A percentile compares a stretch with the other conserved stretches of the same genome.
These are phyloP conservation scores for Hiodon tergisus DNA, from an alignment of 2,113 vertebrate species.

Conservation along the genomic window DNA sequence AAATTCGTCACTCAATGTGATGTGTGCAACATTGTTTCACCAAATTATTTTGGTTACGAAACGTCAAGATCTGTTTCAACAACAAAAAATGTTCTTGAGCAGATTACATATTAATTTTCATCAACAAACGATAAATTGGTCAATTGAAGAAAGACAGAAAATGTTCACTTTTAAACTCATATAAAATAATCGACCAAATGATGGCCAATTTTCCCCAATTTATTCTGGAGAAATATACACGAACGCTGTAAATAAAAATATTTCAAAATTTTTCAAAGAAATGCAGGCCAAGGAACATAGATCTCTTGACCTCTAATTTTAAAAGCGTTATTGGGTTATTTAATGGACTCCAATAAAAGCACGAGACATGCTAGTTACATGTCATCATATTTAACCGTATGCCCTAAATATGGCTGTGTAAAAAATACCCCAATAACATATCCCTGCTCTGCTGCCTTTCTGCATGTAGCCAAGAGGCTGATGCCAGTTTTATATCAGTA, in stretches of 20 bases:
- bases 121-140: too few relatives aligned
- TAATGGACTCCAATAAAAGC: slow-evolving; percentile 25
- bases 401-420: background rate
- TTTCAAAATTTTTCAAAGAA: background rate
- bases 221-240: background rate
- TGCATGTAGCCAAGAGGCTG: slow-evolving; percentile 30
- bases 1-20: background rate
- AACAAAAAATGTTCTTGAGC: too few relatives aligned
- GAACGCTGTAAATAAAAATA: background rate
- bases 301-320: slow-evolving; percentile 69
- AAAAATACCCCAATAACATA: slow-evolving; percentile 61
- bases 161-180: too few relatives aligned
- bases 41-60: too few relatives aligned
- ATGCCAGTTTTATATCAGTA: slow-evolving; percentile 3
- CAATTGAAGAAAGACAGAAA: too few relatives aligned
- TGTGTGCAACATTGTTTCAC: background rate
- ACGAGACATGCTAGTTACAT: background rate
- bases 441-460: slow-evolving; percentile 32
- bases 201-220: background rate
- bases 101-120: too few relatives aligned
- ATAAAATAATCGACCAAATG: too few relatives aligned
- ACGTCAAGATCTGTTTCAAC: too few relatives aligned
- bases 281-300: slow-evolving; percentile 36
- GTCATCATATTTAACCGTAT: background rate
- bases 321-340: slow-evolving; percentile 67